Base-by-base conservation (phyloP, 1,140 invertebrate genomes). In the Gonatopus flavifemur region DNA sequence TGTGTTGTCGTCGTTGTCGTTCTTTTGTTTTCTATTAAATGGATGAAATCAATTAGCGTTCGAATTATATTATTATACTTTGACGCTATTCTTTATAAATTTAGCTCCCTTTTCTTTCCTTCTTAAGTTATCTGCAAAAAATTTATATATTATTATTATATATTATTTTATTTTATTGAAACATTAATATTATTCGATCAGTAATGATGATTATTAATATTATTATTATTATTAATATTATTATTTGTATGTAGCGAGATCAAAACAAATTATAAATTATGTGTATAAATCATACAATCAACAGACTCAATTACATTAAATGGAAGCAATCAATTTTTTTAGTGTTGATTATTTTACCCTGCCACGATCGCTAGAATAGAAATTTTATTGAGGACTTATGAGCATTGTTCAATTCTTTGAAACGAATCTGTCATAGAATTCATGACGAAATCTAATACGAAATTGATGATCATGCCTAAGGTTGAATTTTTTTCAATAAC, bases 241-340 rank as follows among this genome's bases (percentile, higher is more conserved):
- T 56, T 62, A 57, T 69, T 69, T 71, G 63, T 72, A 67, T 51
- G 61, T 66, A 68, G 55, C 35, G 22, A 38, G n/a, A n/a, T n/a
- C 59, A 57, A 45, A 58, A 66, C 62, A 62, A 68, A 65, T 69
- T 67, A 69, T 70, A 70, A 72, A 67, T 70, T 66, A 67, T 72
- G 67, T 71, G 68, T 71, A 72, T 69, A 69, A 52, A 47, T 47
- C 25, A 54, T 36, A 28, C 25, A 24, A 56, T 52, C 56, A 57
- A 67, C 68, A 69, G 55, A 64, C 52, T 62, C 28, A 66, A 67
- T 62, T 56, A 64, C 41, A 47, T 56, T 53, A 47, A 52, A 52
- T 46, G 30, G 54, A 28, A 64, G 49, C 19, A 48, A 31, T 64
- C 28, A 55, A 36, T 2, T 16, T n/a, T 25, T 31, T 31, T 20